Percentiles rank a stretch among this genome's conserved stretches.
Evolutionary conservation across 1,140 invertebrate species (phyloP).

Genomic region (Dolichoris vasculosae): DNA sequence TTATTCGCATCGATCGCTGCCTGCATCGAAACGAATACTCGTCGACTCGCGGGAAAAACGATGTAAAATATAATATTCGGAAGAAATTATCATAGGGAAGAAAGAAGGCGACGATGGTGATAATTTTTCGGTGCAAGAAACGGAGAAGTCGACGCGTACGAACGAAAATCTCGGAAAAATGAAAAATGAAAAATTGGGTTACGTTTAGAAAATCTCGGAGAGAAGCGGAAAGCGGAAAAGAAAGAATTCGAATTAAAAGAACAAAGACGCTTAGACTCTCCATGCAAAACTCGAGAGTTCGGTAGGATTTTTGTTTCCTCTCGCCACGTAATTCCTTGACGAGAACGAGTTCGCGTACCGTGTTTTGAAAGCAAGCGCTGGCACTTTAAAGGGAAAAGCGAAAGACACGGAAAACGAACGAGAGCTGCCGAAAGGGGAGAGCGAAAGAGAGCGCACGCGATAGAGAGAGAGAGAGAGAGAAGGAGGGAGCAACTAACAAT

Average conservation of each 20-base stretch:
- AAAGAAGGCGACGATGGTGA: no score
- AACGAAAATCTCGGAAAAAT: neutral
- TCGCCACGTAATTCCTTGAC: constrained; percentile 43
- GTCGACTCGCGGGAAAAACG: neutral
- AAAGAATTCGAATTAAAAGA: constrained; percentile 18
- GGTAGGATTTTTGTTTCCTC: constrained; percentile 31
- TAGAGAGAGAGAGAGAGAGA: constrained; percentile 56
- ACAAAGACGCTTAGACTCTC: neutral
- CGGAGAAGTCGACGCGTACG: neutral
- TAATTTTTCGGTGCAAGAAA: no score
- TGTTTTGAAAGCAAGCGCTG: constrained; percentile 48
- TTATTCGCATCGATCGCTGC: neutral
- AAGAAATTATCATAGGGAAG: neutral
- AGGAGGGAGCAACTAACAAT: constrained; percentile 67
- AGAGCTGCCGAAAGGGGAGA: neutral
- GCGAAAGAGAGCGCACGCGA: constrained; percentile 14
- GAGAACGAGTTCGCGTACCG: neutral
- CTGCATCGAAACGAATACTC: neutral
- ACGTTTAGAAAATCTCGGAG: neutral
- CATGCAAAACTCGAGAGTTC: neutral
- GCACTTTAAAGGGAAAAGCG: constrained; percentile 51
- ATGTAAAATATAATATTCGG: neutral
- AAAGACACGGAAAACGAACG: constrained; percentile 46
- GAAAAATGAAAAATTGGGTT: neutral
- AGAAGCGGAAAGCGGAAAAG: neutral